phyloP scores from a whole-genome alignment of 2,113 vertebrate genomes.

The Nicator chloris region DNA sequence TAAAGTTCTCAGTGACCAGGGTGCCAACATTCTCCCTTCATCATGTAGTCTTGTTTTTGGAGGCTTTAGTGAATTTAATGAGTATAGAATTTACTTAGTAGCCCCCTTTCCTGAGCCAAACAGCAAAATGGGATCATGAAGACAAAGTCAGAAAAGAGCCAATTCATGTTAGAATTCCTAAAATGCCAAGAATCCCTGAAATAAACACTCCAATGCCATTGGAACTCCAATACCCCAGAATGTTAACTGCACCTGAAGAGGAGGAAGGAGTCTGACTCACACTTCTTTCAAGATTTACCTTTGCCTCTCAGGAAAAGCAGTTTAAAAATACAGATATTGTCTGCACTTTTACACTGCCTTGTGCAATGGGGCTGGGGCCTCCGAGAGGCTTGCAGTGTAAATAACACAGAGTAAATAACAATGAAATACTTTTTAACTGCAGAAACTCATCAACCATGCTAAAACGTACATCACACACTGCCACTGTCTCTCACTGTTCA shows the following conservation, averaged over 20 bases:
- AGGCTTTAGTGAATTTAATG: neutral
- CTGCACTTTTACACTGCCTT: neutral
- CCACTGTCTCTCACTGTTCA: neutral
- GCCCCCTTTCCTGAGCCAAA: neutral
- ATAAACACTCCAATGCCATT: neutral
- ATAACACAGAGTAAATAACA: slow-evolving; percentile 35
- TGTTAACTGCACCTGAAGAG: neutral
- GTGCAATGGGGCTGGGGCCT: neutral
- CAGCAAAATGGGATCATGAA: neutral
- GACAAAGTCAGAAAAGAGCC: neutral
- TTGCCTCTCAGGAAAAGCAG: neutral
- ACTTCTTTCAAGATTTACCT: neutral
- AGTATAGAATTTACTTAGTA: neutral
- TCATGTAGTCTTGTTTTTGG: neutral
- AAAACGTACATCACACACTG: neutral
- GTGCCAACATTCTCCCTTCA: no score
- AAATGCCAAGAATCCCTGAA: neutral
- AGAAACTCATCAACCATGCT: slow-evolving; percentile 23
- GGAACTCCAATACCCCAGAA: neutral
- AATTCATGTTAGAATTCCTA: neutral
- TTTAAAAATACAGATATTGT: neutral
- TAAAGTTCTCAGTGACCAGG: no score
- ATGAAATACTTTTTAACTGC: neutral
- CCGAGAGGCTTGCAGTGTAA: neutral
- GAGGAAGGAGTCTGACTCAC: neutral